Evolutionary conservation across 1,140 invertebrate species (phyloP), one percentile per base, ranked within the genome.

Genomic region (Musca domestica): DNA sequence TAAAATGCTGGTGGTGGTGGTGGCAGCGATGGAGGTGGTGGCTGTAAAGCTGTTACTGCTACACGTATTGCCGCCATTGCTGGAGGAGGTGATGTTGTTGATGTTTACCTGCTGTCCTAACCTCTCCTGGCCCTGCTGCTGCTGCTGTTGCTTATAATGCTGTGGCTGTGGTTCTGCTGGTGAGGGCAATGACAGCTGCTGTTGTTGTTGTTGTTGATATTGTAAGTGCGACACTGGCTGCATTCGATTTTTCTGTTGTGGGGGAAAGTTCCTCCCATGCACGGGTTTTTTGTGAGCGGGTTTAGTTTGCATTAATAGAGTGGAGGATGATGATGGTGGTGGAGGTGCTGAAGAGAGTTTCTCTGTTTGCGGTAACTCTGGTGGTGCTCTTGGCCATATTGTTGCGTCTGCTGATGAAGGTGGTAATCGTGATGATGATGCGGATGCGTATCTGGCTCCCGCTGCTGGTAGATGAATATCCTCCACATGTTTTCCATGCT

Each of bases 131-230:
- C 10, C 12, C 48, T 46, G 4, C 63, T 65, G 34, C 23, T 65
- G 52, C 47, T 58, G 66, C 5, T 66, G 64, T 51, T 25, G 25
- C 52, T 34, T 14, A 27, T 52, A 58, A 51, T 30, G 67, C 58
- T 64, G 67, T 52, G 17, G 54, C 51, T 64, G 67, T n/a, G n/a
- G n/a, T 64, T 54, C 47, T 68, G n/a, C 46, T 22, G 19, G 30
- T 46, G 30, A 30, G 51, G 63, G 52, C 34, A 41, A 19, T 67
- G 66, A 48, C 17, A 56, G 54, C 47, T 70, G 52, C 17, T 63
- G 64, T 49, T 52, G 64, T 63, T 56, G 25, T 48, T 63, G 68
- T 66, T 56, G 68, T 49, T 63, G 61, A 34, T 51, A 46, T 30
- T 30, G 27, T 30, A 30, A 30, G 27, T 30, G 27, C 9, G 9